These are phyloP conservation scores for Leptestheria dahalacensis DNA, from an alignment of 1,140 invertebrate species.

Conservation along the genomic window DNA sequence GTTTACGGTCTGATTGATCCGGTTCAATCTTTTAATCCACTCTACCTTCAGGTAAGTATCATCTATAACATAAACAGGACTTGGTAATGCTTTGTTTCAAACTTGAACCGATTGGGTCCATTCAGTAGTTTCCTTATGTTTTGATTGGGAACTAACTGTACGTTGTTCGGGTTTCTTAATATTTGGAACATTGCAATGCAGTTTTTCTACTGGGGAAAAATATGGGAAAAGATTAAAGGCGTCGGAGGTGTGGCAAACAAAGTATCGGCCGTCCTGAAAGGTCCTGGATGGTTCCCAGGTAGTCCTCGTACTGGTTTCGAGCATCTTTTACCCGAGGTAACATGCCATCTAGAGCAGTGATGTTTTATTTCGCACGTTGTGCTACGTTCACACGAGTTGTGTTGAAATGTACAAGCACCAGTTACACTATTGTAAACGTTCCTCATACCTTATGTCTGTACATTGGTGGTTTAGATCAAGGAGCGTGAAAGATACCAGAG, in stretches of 20 bases:
- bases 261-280: conserved; percentile 27
- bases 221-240: conserved; percentile 22
- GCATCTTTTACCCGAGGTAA: conserved; percentile 29
- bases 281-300: conserved; percentile 32
- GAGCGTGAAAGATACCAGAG: too few species aligned
- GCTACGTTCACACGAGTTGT: neutral
- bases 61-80: neutral
- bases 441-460: too few species aligned
- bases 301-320: conserved; percentile 28
- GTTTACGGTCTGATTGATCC: conserved; percentile 39
- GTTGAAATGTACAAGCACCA: neutral
- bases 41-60: conserved; percentile 32
- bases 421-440: too few species aligned
- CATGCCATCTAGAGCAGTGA: neutral
- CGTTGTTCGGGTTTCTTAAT: neutral
- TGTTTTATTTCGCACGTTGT: neutral
- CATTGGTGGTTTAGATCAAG: too few species aligned
- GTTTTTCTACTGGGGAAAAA: conserved; percentile 30
- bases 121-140: neutral
- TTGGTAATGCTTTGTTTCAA: neutral
- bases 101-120: too few species aligned
- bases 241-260: conserved; percentile 25
- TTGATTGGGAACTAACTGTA: neutral
- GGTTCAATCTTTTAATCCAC: conserved; percentile 34
- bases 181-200: conserved; percentile 15